Percentiles rank a stretch among this genome's conserved stretches.
These are phyloP conservation scores for Heliconius sara DNA, from an alignment of 2,888 invertebrate genomes.

Conservation along the genomic window DNA sequence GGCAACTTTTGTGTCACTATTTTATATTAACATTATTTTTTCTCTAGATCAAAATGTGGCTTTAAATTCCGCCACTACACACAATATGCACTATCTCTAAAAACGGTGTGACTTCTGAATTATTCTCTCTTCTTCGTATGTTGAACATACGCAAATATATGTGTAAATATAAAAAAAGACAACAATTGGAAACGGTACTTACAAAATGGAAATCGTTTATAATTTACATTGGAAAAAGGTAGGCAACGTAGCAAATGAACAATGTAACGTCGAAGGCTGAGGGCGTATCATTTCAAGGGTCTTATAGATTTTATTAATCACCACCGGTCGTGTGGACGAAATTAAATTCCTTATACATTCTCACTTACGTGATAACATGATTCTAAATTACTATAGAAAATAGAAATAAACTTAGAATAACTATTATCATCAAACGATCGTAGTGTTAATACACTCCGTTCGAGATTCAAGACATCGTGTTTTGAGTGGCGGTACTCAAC, in stretches of 20 bases:
- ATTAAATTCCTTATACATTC: conserved; percentile 39
- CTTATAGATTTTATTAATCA: conserved; percentile 46
- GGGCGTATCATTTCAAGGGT: conserved; percentile 39
- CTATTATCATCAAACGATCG: too few relatives aligned
- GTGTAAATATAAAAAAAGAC: conserved; percentile 18
- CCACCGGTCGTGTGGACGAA: conserved; percentile 29
- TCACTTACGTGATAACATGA: neutral
- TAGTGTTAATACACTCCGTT: too few relatives aligned
- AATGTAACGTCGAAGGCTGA: conserved; percentile 33
- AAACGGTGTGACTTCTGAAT: too few relatives aligned
- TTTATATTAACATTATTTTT: too few relatives aligned
- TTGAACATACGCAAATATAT: neutral
- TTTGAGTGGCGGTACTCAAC: neutral
- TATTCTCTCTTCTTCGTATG: too few relatives aligned
- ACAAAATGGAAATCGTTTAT: neutral
- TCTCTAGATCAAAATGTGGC: too few relatives aligned
- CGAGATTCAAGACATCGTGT: neutral
- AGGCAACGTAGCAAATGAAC: conserved; percentile 41
- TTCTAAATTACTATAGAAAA: neutral
- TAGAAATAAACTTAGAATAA: too few relatives aligned
- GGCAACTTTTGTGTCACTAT: too few relatives aligned
- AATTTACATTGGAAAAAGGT: conserved; percentile 29
- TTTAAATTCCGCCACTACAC: too few relatives aligned
- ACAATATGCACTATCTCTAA: too few relatives aligned
- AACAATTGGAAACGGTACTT: neutral